Evolutionary conservation across 2,113 vertebrate genomes (phyloP).

Genomic region (Gobio gobio): DNA sequence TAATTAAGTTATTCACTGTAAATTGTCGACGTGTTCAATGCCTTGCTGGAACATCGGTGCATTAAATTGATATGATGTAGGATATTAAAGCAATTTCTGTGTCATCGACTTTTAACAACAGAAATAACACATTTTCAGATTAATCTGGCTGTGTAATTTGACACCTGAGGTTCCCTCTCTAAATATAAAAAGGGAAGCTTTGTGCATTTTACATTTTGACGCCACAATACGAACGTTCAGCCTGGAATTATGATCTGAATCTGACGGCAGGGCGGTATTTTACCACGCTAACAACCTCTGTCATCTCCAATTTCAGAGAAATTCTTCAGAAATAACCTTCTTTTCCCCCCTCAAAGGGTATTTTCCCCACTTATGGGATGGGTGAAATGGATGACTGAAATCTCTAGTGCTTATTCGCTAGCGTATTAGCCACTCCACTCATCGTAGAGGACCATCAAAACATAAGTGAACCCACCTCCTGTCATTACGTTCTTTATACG

Average conservation of each 20-base stretch:
- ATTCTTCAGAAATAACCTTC: constrained; percentile 31
- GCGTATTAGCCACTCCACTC: constrained; percentile 41
- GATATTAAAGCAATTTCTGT: not conserved
- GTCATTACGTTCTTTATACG: constrained; percentile 47
- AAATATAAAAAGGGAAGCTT: not conserved
- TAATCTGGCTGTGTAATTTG: constrained; percentile 12
- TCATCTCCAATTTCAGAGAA: constrained; percentile 48
- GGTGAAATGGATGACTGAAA: constrained; percentile 38
- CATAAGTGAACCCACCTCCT: constrained; percentile 31
- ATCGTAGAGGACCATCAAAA: constrained; percentile 37
- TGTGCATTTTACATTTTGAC: not conserved
- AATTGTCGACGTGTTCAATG: constrained; percentile 16
- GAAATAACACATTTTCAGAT: not conserved
- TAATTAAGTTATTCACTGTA: constrained; percentile 43
- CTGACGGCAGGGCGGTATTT: constrained; percentile 11
- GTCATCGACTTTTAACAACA: not conserved
- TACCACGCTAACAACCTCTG: constrained; percentile 43
- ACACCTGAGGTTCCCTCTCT: not conserved
- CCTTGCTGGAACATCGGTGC: not conserved
- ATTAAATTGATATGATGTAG: constrained; percentile 18
- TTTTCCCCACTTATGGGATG: constrained; percentile 32
- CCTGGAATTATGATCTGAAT: constrained; percentile 2
- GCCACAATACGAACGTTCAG: not conserved
- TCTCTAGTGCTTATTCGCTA: constrained; percentile 6
- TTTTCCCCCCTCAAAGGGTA: constrained; percentile 32